Evolutionary conservation across 2,888 invertebrate genomes (phyloP).

Genomic region (Dynastes grantii): DNA sequence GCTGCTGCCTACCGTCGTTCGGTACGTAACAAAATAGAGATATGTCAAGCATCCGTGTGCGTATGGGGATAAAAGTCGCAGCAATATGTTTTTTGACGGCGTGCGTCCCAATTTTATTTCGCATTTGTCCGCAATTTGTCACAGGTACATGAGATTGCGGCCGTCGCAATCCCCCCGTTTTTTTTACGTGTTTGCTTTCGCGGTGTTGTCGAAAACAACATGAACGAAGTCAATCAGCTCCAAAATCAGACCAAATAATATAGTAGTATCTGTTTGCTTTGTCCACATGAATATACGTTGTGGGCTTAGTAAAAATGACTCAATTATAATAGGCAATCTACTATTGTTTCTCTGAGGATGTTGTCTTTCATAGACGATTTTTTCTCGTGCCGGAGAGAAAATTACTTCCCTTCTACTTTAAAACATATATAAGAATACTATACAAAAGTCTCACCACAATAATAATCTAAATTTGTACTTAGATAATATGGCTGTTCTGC

Average conservation of each 20-base stretch:
- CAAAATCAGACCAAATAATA: background rate
- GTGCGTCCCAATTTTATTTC: constrained; percentile 54
- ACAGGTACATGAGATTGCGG: constrained; percentile 44
- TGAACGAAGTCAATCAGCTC: background rate
- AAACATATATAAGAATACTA: no score
- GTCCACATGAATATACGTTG: no score
- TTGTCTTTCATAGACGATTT: no score
- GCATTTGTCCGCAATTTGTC: constrained; percentile 57
- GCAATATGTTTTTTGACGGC: constrained; percentile 55
- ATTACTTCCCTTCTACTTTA: no score
- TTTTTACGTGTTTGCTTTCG: constrained; percentile 35
- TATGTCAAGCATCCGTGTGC: constrained; percentile 29
- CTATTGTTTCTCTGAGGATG: no score
- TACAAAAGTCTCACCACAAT: no score
- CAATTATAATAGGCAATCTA: no score
- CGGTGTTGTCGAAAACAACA: background rate
- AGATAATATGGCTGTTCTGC: no score
- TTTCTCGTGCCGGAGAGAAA: no score
- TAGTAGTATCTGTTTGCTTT: no score
- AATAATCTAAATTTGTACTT: no score
- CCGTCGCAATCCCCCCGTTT: background rate
- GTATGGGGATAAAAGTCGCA: constrained; percentile 44
- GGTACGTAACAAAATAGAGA: constrained; percentile 52
- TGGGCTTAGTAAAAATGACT: no score
- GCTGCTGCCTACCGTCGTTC: background rate